These are phyloP conservation scores for Callosobruchus maculatus DNA, from an alignment of 2,888 invertebrate genomes.

Conservation along the genomic window DNA sequence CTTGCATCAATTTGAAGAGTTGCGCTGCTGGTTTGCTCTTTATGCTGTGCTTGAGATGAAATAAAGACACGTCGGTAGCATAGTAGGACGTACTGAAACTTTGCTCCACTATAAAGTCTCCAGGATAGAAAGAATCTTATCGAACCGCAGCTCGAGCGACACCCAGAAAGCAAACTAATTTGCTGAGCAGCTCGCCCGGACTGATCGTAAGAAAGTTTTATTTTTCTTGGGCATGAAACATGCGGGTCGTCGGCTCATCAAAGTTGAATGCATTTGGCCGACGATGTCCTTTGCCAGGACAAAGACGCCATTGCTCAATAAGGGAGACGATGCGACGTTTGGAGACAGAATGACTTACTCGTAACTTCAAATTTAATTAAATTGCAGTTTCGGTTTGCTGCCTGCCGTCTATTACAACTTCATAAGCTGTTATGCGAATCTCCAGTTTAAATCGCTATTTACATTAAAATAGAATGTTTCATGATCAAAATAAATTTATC, in stretches of 20 bases:
- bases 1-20: too few species aligned
- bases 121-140: background rate
- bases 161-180: background rate
- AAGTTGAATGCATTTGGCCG: conserved; percentile 34
- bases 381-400: too few species aligned
- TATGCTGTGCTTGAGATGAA: too few species aligned
- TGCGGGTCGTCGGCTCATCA: conserved; percentile 38
- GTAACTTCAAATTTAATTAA: too few species aligned
- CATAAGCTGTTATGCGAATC: too few species aligned
- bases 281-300: background rate
- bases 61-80: too few species aligned
- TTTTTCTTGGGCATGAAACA: conserved; percentile 6
- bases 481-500: too few species aligned
- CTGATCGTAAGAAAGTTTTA: conserved; percentile 5
- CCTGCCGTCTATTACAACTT: too few species aligned
- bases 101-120: background rate
- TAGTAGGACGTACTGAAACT: background rate
- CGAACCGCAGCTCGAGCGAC: background rate
- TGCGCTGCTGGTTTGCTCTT: too few species aligned
- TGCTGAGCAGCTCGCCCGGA: background rate
- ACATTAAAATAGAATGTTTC: too few species aligned
- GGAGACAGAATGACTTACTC: too few species aligned
- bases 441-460: too few species aligned
- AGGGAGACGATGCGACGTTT: background rate
- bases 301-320: background rate